phyloP scores from a whole-genome alignment of 2,113 vertebrate genomes.

The Fregata magnificens region DNA sequence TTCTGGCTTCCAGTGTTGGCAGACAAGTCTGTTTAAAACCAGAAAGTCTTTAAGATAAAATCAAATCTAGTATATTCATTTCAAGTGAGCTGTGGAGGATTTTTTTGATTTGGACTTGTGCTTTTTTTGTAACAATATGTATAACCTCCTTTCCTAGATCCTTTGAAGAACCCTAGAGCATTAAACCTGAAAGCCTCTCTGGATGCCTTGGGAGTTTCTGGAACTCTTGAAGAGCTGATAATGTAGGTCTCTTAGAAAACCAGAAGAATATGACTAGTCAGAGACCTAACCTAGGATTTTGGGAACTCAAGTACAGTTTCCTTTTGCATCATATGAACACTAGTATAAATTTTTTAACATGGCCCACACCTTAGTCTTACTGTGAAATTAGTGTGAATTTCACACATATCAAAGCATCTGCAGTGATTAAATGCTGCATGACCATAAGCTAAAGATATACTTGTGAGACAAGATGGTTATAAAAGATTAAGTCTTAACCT shows the following conservation, averaged over 20 bases:
- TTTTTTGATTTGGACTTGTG: background rate
- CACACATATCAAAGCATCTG: background rate
- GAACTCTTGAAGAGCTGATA: background rate
- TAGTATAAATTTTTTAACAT: background rate
- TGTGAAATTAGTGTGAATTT: background rate
- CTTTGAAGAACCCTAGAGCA: background rate
- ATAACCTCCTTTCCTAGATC: background rate
- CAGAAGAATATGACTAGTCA: background rate
- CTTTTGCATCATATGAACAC: background rate
- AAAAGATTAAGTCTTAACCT: background rate
- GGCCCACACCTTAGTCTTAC: background rate
- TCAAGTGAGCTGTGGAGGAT: background rate
- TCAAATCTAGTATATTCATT: background rate
- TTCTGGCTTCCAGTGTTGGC: background rate
- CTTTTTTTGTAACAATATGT: background rate
- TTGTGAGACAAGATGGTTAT: background rate
- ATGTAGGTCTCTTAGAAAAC: background rate
- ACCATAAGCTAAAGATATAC: background rate
- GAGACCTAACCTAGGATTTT: background rate
- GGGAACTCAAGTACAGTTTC: background rate
- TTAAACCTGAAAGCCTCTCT: background rate
- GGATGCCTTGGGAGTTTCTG: background rate
- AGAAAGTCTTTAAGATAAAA: background rate
- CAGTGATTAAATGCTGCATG: background rate
- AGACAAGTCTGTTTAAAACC: background rate